Evolutionary conservation across 2,113 vertebrate genomes (phyloP), one percentile per base, ranked within the genome.

Genomic region (Spea multiplicata): DNA sequence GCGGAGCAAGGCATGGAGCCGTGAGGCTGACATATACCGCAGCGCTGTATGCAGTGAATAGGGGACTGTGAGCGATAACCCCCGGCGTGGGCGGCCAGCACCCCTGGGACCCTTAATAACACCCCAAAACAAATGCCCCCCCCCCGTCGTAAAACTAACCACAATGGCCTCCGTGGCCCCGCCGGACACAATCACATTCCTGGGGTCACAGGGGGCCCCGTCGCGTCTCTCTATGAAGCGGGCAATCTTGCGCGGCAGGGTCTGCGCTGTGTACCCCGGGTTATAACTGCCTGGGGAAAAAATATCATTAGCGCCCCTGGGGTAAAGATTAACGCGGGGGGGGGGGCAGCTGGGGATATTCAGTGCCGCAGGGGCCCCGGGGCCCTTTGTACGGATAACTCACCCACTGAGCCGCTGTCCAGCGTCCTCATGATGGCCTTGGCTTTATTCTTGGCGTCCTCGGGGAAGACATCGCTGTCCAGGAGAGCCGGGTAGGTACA

Each of bases 181-280:
- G 0, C 73, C 0, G 3, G 68, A 77, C 71, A 90, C 84, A 80
- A 81, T 87, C 2, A 93, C 89, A 80, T 92, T 87, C 3, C 87
- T 71, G 5, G 91, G 87, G 48, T 82, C 0, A 5, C 86, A 84
- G 2, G 84, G 78, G 81, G 78, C 68, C 0, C 89, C 91, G 13
- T 94, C 93, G 72, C 91, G 85, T 68, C 70, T 84, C 2, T 57
- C 82, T 62, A 93, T 88, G 82, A 88, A 93, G 13, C 85, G 75
- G 46, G 88, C 85, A 52, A 94, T 5, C 44, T 73, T 82, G 0
- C 75, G 17, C n/a, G 81, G 52, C 12, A 91, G 71, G 14, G 84
- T 71, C 17, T 45, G 14, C 8, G 17, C 3, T 4, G 70, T 61
- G 16, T 73, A 78, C 12, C 6, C 13, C 0, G 5, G 52, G 3